phyloP scores from a whole-genome alignment of 2,113 vertebrate genomes.

The Passer domesticus region DNA sequence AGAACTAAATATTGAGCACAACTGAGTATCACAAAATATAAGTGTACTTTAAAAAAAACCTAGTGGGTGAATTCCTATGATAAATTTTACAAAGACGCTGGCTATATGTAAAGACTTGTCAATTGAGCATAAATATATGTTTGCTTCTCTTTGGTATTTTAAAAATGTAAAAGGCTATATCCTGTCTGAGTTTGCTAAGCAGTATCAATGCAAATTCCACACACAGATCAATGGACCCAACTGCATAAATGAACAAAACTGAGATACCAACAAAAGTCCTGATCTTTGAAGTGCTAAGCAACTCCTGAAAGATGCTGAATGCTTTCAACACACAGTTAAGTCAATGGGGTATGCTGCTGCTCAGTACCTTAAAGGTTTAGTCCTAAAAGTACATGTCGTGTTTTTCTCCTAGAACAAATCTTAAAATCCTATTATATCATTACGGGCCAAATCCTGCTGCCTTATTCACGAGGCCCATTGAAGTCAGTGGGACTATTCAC shows the following conservation, averaged over 20 bases:
- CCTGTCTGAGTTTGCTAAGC: conserved; percentile 42
- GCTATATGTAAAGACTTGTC: conserved; percentile 71
- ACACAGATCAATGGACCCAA: conserved; percentile 43
- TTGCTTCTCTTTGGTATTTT: conserved; percentile 66
- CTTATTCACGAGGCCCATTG: conserved; percentile 61
- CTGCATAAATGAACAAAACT: conserved; percentile 58
- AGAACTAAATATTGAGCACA: conserved; percentile 84
- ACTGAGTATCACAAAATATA: conserved; percentile 79
- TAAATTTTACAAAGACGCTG: conserved; percentile 73
- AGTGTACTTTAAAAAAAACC: conserved; percentile 75
- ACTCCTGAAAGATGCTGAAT: conserved; percentile 51
- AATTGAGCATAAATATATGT: conserved; percentile 72
- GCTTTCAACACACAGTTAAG: conserved; percentile 34
- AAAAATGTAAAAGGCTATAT: conserved; percentile 66
- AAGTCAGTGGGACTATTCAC: conserved; percentile 52
- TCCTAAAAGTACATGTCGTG: conserved; percentile 51
- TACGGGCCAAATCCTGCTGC: conserved; percentile 56
- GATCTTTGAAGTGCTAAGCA: conserved; percentile 57
- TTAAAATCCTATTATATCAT: conserved; percentile 69
- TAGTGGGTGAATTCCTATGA: conserved; percentile 74
- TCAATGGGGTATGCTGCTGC: conserved; percentile 28
- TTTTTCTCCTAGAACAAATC: conserved; percentile 58
- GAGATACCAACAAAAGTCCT: conserved; percentile 56
- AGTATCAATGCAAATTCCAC: conserved; percentile 52
- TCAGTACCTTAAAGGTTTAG: conserved; percentile 55